Evolutionary conservation across 2,888 invertebrate genomes (phyloP).

Genomic region (Papilio elwesi): DNA sequence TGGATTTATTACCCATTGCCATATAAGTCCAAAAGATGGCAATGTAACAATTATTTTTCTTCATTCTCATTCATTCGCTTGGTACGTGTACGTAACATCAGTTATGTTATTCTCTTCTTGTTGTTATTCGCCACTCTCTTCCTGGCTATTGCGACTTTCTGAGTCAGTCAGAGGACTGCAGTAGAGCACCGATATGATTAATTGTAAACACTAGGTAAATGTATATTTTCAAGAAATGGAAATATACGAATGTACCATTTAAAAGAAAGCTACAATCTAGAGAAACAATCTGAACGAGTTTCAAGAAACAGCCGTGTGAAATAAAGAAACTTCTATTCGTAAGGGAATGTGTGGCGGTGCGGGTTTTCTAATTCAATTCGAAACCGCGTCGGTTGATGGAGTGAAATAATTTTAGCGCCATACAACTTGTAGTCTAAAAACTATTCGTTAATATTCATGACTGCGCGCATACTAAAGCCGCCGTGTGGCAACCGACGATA

Average conservation of each 20-base stretch:
- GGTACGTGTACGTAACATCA: too few species aligned
- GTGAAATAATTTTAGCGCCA: constrained; percentile 38
- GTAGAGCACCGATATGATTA: too few species aligned
- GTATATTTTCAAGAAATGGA: not conserved
- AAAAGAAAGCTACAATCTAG: constrained; percentile 10
- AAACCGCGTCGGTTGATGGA: constrained; percentile 5
- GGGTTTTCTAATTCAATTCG: constrained; percentile 30
- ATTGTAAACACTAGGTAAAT: too few species aligned
- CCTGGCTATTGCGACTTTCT: too few species aligned
- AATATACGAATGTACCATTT: not conserved
- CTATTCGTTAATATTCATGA: constrained; percentile 31
- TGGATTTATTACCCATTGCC: too few species aligned
- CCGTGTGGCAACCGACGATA: constrained; percentile 22
- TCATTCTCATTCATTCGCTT: too few species aligned
- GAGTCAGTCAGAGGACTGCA: too few species aligned
- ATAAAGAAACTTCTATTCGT: constrained; percentile 23
- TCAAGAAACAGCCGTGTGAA: not conserved
- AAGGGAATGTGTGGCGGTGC: constrained; percentile 15
- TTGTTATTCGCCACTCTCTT: too few species aligned
- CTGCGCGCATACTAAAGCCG: constrained; percentile 15
- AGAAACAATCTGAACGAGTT: constrained; percentile 7
- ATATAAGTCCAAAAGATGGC: too few species aligned
- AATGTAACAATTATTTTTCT: too few species aligned
- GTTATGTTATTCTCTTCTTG: too few species aligned
- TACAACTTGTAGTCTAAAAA: constrained; percentile 29